phyloP scores from a whole-genome alignment of 92 coral and sea anemone species.

The Ricordea florida region DNA sequence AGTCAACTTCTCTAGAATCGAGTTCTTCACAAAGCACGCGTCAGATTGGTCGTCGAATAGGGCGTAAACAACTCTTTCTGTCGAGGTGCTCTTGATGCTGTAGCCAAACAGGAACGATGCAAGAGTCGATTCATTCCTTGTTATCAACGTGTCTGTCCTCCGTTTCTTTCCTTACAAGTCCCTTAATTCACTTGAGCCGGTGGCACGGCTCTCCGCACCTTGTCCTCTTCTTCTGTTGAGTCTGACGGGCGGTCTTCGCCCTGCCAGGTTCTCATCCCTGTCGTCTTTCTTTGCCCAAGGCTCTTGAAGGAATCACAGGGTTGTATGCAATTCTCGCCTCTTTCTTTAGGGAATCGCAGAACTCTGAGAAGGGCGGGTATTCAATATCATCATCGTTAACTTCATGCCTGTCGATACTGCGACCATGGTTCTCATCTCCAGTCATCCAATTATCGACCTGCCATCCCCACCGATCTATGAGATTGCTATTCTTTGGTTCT shows the following conservation, averaged over 20 bases:
- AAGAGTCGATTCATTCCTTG: slow-evolving; percentile 17
- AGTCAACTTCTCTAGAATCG: slow-evolving; percentile 1
- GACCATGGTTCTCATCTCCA: background rate
- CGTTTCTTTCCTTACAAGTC: too few relatives aligned
- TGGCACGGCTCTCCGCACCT: background rate
- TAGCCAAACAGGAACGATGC: slow-evolving; percentile 57
- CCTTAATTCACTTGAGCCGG: too few relatives aligned
- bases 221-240: background rate
- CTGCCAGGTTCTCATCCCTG: background rate
- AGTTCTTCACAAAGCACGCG: slow-evolving; percentile 36
- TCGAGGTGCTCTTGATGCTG: slow-evolving; percentile 7
- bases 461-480: slow-evolving; percentile 31
- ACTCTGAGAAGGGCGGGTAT: slow-evolving; percentile 55
- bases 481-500: slow-evolving; percentile 46
- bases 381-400: too few relatives aligned
- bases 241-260: background rate
- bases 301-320: slow-evolving; percentile 23
- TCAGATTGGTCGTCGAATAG: slow-evolving; percentile 52
- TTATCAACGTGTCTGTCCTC: background rate
- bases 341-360: slow-evolving; percentile 41
- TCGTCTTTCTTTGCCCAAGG: too few relatives aligned
- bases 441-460: slow-evolving; percentile 33
- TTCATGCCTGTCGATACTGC: too few relatives aligned
- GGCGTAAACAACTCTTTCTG: slow-evolving; percentile 23
- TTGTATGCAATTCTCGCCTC: slow-evolving; percentile 60